These are phyloP conservation scores for Meiosimyza decipiens DNA, from an alignment of 2,888 invertebrate genomes.

Conservation along the genomic window DNA sequence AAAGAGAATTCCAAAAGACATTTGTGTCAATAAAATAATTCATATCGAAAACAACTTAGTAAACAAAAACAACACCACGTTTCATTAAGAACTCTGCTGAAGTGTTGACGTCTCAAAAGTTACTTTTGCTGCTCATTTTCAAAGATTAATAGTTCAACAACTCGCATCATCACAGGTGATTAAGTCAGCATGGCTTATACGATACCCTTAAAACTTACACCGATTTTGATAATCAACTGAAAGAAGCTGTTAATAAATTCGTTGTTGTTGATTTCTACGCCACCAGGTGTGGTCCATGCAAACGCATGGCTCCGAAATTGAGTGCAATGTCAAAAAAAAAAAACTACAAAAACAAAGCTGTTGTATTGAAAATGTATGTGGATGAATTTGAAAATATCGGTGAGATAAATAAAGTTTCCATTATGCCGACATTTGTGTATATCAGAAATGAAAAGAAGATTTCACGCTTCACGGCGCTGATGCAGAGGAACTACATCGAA, in stretches of 20 bases:
- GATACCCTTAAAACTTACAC: slow-evolving; percentile 66
- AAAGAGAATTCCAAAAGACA: too few species aligned
- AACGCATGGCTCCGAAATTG: slow-evolving; percentile 43
- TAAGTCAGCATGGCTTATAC: slow-evolving; percentile 17
- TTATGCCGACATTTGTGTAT: slow-evolving; percentile 41
- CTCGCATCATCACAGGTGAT: too few species aligned
- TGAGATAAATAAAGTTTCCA: slow-evolving; percentile 43
- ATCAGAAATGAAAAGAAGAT: slow-evolving; percentile 32
- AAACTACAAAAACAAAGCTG: slow-evolving; percentile 37
- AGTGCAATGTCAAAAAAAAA: slow-evolving; percentile 35
- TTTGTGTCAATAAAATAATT: too few species aligned
- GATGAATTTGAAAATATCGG: slow-evolving; percentile 44
- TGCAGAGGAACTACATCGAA: slow-evolving; percentile 19
- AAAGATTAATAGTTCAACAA: too few species aligned
- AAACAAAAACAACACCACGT: too few species aligned
- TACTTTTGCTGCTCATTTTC: too few species aligned
- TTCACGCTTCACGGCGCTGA: slow-evolving; percentile 25
- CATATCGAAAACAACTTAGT: too few species aligned
- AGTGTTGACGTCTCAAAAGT: too few species aligned
- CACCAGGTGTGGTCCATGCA: slow-evolving; percentile 49
- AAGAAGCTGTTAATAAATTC: slow-evolving; percentile 80
- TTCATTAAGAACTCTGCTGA: too few species aligned
- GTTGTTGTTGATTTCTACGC: slow-evolving; percentile 90
- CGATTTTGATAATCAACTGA: slow-evolving; percentile 77
- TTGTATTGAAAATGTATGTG: slow-evolving; percentile 46